phyloP scores from a whole-genome alignment of 2,113 vertebrate genomes.

The Microcebus lehilahytsara region DNA sequence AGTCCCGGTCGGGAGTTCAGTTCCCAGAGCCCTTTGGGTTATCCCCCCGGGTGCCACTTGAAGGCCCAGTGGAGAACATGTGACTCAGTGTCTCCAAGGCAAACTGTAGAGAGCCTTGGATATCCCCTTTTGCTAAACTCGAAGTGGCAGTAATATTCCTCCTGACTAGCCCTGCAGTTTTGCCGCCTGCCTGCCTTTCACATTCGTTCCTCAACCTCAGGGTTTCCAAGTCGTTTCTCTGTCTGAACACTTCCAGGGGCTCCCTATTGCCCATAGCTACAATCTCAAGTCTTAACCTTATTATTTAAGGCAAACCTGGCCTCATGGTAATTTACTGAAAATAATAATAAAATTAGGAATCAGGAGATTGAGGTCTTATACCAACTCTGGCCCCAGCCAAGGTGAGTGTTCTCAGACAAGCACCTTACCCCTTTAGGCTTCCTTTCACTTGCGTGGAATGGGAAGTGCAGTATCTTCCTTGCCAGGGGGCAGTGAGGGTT shows the following conservation, averaged over 20 bases:
- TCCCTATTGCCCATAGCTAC: neutral
- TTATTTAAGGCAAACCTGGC: neutral
- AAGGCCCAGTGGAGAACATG: neutral
- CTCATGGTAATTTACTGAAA: neutral
- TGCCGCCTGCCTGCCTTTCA: neutral
- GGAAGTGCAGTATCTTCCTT: neutral
- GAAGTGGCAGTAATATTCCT: neutral
- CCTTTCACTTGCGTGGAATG: neutral
- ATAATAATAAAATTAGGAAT: neutral
- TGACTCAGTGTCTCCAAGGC: neutral
- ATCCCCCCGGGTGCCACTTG: neutral
- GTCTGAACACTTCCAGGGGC: neutral
- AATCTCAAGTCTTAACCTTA: neutral
- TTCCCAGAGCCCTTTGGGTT: neutral
- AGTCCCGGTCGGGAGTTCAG: neutral
- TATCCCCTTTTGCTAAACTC: neutral
- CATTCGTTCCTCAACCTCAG: neutral
- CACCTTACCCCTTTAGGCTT: neutral
- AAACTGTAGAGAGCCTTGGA: neutral
- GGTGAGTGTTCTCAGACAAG: neutral
- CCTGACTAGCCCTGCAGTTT: neutral
- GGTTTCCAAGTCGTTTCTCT: neutral
- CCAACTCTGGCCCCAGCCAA: neutral
- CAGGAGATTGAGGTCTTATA: neutral
- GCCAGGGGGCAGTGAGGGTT: no score